Base-by-base conservation (phyloP, 2,113 vertebrate genomes). In the Picathartes gymnocephalus region DNA sequence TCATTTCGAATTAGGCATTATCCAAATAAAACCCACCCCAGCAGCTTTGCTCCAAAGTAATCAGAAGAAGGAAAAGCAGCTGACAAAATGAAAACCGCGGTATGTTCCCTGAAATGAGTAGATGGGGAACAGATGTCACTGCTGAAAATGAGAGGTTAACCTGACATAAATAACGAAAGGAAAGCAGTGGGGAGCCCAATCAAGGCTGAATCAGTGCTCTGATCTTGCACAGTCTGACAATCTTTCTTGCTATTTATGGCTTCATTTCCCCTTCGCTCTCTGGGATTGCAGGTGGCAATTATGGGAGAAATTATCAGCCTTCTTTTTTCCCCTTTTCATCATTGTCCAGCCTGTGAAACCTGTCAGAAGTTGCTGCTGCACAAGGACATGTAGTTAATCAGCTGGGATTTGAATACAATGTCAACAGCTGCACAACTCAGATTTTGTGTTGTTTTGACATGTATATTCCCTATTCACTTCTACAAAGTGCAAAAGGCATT, bases 151-250 rank as follows among this genome's bases (percentile, higher is more conserved):
- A 93, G 85, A 93, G 92, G 83, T 92, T 94, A 95, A 96, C 86
- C 86, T 90, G 88, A 93, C 92, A 90, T 84, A 92, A 96, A 92
- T 86, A 94, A 91, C 3, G 1, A 53, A 83, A 86, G 57, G 76
- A 69, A 78, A 86, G 70, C 48, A 1, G 81, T 39, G 65, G 94
- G 96, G 92, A 95, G 93, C 35, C 74, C 69, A 97, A 84, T 97
- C 96, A 96, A 94, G 94, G 68, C 90, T 88, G 81, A 96, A 95
- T 91, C 95, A 86, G 47, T 60, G 84, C 74, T 96, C 84, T 88
- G 86, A 93, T 96, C 92, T 93, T 73, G 78, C 86, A 58, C 70
- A 79, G 94, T 81, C 68, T 68, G 93, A 92, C 90, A 93, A 95
- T 77, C 78, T 81, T 69, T 66, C 83, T 69, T 70, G 68, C 78